Evolutionary conservation across 2,113 vertebrate species (phyloP).

Genomic region (Monarcha castaneiventris): DNA sequence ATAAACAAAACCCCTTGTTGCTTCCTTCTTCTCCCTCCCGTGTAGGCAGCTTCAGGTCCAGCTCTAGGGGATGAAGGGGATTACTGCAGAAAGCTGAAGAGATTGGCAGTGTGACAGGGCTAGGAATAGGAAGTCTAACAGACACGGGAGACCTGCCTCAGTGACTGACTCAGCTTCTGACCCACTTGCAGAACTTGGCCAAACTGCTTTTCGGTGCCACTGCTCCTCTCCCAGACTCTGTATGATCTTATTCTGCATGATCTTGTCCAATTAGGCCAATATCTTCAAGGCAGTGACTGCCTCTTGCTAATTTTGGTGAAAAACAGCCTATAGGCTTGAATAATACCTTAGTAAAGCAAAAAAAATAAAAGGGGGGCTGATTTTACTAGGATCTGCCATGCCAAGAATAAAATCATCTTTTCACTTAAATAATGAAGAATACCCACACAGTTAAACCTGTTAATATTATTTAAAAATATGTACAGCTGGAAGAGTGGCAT

Average conservation of each 20-base stretch:
- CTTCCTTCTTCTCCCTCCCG: background rate
- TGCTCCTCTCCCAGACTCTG: background rate
- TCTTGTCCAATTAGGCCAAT: background rate
- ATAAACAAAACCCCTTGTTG: background rate
- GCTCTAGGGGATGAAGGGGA: background rate
- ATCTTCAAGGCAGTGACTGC: background rate
- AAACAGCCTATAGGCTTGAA: background rate
- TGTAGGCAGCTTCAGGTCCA: background rate
- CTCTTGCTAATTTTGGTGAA: background rate
- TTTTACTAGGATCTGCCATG: background rate
- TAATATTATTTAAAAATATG: background rate
- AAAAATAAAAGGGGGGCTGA: background rate
- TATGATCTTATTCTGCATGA: background rate
- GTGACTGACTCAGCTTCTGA: background rate
- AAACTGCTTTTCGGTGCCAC: background rate
- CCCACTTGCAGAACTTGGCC: background rate
- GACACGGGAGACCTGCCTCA: background rate
- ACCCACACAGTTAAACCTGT: slow-evolving; percentile 11
- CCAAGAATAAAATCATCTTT: slow-evolving; percentile 14
- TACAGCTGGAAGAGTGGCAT: slow-evolving; percentile 3
- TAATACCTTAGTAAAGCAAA: background rate
- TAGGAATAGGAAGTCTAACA: background rate
- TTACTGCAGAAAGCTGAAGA: background rate
- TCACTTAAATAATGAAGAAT: slow-evolving; percentile 25
- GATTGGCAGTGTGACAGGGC: background rate